phyloP scores from a whole-genome alignment of 2,797 vertebrate species.

The Carduelis carduelis region DNA sequence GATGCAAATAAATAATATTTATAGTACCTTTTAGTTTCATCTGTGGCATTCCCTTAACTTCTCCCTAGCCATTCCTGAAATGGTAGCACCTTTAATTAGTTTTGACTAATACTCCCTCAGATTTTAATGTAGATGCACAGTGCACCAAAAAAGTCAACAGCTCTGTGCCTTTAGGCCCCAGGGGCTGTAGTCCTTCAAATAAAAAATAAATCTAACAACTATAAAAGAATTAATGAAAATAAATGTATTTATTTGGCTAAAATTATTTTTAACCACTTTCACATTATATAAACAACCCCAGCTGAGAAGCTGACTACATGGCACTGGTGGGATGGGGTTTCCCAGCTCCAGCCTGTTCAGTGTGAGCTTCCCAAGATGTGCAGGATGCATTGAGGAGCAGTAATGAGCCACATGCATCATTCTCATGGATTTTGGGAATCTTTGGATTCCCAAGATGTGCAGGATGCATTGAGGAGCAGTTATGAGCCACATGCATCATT shows the following conservation, averaged over 20 bases:
- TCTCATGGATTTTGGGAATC: too few relatives aligned
- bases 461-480: neutral
- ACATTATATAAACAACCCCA: neutral
- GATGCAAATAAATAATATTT: constrained; percentile 30
- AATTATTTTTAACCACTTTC: neutral
- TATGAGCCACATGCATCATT: accelerated
- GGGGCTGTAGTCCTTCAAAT: neutral
- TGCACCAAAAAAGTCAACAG: neutral
- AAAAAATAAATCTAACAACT: neutral
- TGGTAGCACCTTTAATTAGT: neutral
- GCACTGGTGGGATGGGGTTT: neutral
- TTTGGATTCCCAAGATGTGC: neutral
- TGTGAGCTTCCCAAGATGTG: neutral
- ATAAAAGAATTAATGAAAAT: neutral
- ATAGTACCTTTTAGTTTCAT: neutral
- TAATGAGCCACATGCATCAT: too few relatives aligned
- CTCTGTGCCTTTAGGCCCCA: neutral
- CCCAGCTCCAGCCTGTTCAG: neutral
- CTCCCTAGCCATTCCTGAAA: neutral
- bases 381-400: too few relatives aligned
- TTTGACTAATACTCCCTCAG: neutral
- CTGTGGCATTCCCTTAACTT: neutral
- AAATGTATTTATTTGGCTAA: neutral
- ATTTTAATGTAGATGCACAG: neutral
- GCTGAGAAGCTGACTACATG: neutral